Percentiles rank a stretch among this genome's conserved stretches.
Evolutionary conservation across 2,888 invertebrate species (phyloP).

Genomic region (Drosophila helvetica): DNA sequence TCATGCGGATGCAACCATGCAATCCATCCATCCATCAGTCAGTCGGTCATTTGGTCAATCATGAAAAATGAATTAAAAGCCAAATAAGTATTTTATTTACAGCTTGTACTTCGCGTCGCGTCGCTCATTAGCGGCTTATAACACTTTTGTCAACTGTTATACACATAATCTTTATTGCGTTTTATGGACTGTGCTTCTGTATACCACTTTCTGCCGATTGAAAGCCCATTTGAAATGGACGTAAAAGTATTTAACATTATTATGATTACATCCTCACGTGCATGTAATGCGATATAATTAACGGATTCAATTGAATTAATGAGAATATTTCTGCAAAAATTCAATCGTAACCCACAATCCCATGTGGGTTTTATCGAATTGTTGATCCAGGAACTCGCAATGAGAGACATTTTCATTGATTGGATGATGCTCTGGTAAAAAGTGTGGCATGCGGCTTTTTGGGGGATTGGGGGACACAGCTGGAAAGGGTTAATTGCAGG

Average conservation of each 20-base stretch:
- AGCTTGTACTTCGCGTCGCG: conserved; percentile 14
- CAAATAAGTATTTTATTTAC: conserved; percentile 60
- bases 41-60: conserved; percentile 25
- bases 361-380: not conserved
- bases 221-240: not conserved
- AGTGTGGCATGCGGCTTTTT: not conserved
- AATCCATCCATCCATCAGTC: conserved; percentile 48
- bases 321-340: not conserved
- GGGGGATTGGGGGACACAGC: not conserved
- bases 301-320: conserved; percentile 32
- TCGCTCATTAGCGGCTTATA: conserved; percentile 31
- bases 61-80: conserved; percentile 46
- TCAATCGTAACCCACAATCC: not conserved
- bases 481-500: not conserved
- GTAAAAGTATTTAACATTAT: not conserved
- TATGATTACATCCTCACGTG: conserved; percentile 10
- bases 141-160: not conserved
- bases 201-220: not conserved
- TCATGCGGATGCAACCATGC: conserved; percentile 36
- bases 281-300: conserved; percentile 20
- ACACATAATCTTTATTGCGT: not conserved
- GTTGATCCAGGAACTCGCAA: not conserved
- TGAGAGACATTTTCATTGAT: not conserved
- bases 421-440: not conserved
- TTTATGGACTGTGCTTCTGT: too few species aligned